A percentile compares a stretch with the other conserved stretches of the same genome.
phyloP scores from a whole-genome alignment of 2,113 vertebrate genomes.

The Polypterus senegalus region DNA sequence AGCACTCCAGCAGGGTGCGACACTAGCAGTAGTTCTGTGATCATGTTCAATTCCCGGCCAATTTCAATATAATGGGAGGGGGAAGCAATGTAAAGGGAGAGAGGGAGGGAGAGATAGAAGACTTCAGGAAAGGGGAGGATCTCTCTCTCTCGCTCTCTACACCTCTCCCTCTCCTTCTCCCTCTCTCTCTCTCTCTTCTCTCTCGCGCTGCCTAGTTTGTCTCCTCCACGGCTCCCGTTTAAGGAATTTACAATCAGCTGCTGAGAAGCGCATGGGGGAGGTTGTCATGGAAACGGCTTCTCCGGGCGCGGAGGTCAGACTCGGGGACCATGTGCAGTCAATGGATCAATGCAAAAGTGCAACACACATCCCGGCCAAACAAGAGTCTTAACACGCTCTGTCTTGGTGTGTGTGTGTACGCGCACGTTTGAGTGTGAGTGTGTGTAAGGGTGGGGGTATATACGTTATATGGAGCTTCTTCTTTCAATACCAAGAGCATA shows the following conservation, averaged over 20 bases:
- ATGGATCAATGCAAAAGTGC: conserved; percentile 63
- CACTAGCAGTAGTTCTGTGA: conserved; percentile 38
- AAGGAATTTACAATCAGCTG: conserved; percentile 73
- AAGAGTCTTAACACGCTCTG: conserved; percentile 2
- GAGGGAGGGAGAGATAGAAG: conserved; percentile 37
- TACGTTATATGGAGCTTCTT: no score
- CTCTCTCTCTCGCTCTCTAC: conserved; percentile 42
- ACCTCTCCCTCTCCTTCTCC: conserved; percentile 42
- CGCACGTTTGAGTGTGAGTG: no score
- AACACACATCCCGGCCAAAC: conserved; percentile 45
- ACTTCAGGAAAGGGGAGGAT: conserved; percentile 39
- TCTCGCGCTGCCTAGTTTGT: conserved; percentile 29
- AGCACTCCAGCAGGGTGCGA: conserved; percentile 29
- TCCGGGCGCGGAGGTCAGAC: conserved; percentile 66
- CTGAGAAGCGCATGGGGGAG: conserved; percentile 48
- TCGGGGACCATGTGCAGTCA: conserved; percentile 58
- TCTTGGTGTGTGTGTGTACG: no score
- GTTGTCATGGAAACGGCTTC: conserved; percentile 73
- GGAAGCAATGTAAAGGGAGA: conserved; percentile 25
- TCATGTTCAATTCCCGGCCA: conserved; percentile 50
- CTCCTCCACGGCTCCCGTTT: conserved; percentile 43
- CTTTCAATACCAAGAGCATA: no score
- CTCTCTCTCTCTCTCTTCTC: conserved; percentile 19
- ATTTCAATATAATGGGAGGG: conserved; percentile 40
- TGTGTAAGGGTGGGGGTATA: no score